Percentiles rank a stretch among this genome's conserved stretches.
phyloP scores from a whole-genome alignment of 2,113 vertebrate genomes.

The Eidolon helvum region DNA sequence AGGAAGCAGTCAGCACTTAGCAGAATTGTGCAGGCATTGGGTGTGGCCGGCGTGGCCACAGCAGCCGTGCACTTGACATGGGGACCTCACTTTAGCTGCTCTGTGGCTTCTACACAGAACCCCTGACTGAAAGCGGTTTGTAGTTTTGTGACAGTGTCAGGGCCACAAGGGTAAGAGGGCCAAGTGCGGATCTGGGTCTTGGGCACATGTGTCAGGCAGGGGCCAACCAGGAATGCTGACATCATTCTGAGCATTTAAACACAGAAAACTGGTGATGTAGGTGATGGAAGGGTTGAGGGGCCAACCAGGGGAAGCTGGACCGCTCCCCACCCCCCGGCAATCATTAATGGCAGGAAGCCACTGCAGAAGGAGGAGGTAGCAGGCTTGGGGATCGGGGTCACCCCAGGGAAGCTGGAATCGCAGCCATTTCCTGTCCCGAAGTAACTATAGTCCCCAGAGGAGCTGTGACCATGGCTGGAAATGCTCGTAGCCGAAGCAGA shows the following conservation, averaged over 20 bases:
- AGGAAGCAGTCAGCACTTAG: neutral
- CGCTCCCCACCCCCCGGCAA: neutral
- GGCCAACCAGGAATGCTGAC: neutral
- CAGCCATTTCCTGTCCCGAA: neutral
- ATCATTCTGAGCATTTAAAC: neutral
- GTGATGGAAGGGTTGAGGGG: neutral
- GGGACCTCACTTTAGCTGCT: neutral
- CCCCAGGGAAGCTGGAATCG: neutral
- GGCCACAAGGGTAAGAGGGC: neutral
- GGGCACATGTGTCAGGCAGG: neutral
- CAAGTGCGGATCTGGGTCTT: neutral
- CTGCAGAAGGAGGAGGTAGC: neutral
- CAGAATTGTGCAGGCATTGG: fast-evolving
- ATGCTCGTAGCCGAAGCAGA: neutral
- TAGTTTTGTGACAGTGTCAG: neutral
- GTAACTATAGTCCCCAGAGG: neutral
- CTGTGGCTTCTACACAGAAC: neutral
- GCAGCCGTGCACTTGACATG: fast-evolving
- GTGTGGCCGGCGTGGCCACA: neutral
- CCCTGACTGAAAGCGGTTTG: neutral
- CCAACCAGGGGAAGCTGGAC: neutral
- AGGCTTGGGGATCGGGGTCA: neutral
- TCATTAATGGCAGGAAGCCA: neutral
- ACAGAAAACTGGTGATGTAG: fast-evolving
- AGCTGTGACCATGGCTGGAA: neutral